A percentile compares a stretch with the other conserved stretches of the same genome.
phyloP scores from a whole-genome alignment of 2,888 invertebrate genomes.

The Amorpha juglandis region DNA sequence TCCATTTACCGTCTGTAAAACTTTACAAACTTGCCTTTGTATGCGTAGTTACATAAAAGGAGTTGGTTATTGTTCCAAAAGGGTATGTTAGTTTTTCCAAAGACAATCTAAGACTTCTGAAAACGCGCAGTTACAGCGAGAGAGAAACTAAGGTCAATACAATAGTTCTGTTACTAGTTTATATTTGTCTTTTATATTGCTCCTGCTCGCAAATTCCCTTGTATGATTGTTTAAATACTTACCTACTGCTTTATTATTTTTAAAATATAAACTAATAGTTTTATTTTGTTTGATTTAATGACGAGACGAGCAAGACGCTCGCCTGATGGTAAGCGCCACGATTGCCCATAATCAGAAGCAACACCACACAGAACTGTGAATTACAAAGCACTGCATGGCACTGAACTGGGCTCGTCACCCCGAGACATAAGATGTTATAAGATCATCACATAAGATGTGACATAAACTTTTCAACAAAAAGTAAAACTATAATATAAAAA shows the following conservation, averaged over 20 bases:
- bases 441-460: too few relatives aligned
- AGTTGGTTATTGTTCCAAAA: slow-evolving; percentile 21
- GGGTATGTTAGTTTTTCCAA: slow-evolving; percentile 21
- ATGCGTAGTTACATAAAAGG: not conserved
- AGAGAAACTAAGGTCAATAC: not conserved
- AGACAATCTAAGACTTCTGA: slow-evolving; percentile 7
- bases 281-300: too few relatives aligned
- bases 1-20: slow-evolving; percentile 7
- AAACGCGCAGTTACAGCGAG: not conserved
- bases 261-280: not conserved
- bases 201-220: not conserved
- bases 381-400: too few relatives aligned
- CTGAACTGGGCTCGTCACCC: too few relatives aligned
- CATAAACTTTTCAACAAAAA: too few relatives aligned
- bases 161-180: slow-evolving; percentile 1
- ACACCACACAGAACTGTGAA: too few relatives aligned
- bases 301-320: too few relatives aligned
- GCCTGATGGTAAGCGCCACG: too few relatives aligned
- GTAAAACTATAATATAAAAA: too few relatives aligned
- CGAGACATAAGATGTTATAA: too few relatives aligned
- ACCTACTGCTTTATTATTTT: not conserved
- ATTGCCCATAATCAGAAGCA: too few relatives aligned
- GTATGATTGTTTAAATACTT: not conserved
- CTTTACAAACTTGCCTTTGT: slow-evolving; percentile 20
- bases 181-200: slow-evolving; percentile 1